Evolutionary conservation across 2,797 vertebrate species (phyloP), one percentile per base, ranked within the genome.

Genomic region (Sebastiscus albofasciatus): DNA sequence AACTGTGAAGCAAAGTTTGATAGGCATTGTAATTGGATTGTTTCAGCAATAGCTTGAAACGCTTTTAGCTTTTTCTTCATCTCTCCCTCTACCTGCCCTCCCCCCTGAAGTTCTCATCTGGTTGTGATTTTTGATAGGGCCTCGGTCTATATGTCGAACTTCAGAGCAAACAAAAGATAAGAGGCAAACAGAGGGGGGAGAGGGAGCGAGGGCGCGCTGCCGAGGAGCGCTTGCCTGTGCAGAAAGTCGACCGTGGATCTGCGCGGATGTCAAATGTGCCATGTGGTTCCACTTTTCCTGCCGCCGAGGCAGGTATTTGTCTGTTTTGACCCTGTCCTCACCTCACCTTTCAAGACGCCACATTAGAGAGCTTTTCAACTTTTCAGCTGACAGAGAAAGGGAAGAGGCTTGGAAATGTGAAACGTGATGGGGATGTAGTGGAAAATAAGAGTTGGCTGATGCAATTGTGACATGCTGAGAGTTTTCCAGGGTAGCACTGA

Each of bases 21-120:
- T 99, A 97, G 97, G 97, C 97, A 98, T 97, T 97, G 97, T 99
- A 99, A 99, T 99, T 99, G 98, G 97, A 98, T 99, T 99, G 98
- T 99, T 98, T 98, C 97, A 97, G 97, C 97, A 97, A 97, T 96
- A 96, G 96, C 96, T 97, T 94, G 94, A 96, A 97, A 97, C 94
- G 89, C 96, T 97, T 96, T 94, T 85, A 89, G 87, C 82, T 91
- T 91, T 92, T 93, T 36, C 88, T 87, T 78, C 78, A 75, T 86
- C 85, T 95, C 92, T 90, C 91, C 92, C 84, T 67, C 86, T 67
- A 82, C 80, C 86, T 90, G 85, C 93, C 93, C 90, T 90, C 91
- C 79, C 27, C 67, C 72, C 54, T 39, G 13, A 74, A 75, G 69
- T 85, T 79, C 90, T 85, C 83, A 4, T 90, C 82, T 87, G 82